These are phyloP conservation scores for Gymnosoma rotundatum DNA, from an alignment of 2,888 invertebrate species.

Conservation along the genomic window DNA sequence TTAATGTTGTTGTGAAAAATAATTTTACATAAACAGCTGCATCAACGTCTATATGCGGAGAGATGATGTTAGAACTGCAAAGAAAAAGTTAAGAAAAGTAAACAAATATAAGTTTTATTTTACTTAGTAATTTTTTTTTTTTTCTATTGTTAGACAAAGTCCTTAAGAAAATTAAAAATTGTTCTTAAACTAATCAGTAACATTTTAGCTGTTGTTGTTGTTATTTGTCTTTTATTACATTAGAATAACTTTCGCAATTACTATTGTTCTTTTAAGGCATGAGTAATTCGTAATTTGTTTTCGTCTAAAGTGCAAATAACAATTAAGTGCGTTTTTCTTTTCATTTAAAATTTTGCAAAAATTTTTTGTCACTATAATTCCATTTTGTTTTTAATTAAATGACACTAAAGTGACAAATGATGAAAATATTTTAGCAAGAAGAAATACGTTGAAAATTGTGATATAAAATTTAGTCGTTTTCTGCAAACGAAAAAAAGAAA, in stretches of 20 bases:
- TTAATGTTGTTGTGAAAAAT: slow-evolving; percentile 56
- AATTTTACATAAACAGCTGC: slow-evolving; percentile 58
- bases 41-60: slow-evolving; percentile 37
- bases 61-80: slow-evolving; percentile 19
- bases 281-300: slow-evolving; percentile 57
- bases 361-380: slow-evolving; percentile 17
- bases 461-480: too few species aligned
- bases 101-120: slow-evolving; percentile 56
- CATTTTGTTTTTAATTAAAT: slow-evolving; percentile 54
- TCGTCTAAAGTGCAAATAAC: slow-evolving; percentile 59
- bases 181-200: slow-evolving; percentile 72
- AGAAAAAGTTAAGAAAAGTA: slow-evolving; percentile 39
- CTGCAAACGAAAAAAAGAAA: too few species aligned
- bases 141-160: slow-evolving; percentile 48
- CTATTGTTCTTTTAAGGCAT: slow-evolving; percentile 8
- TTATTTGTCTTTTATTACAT: slow-evolving; percentile 38
- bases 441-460: not conserved
- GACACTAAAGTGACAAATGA: slow-evolving; percentile 44
- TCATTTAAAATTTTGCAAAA: slow-evolving; percentile 39
- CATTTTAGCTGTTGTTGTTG: slow-evolving; percentile 21
- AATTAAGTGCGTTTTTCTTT: slow-evolving; percentile 43
- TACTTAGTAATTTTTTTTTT: not conserved
- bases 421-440: not conserved
- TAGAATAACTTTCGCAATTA: slow-evolving; percentile 12
- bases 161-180: slow-evolving; percentile 72